Base-by-base conservation (phyloP, 2,113 vertebrate species). In the Verasper variegatus region DNA sequence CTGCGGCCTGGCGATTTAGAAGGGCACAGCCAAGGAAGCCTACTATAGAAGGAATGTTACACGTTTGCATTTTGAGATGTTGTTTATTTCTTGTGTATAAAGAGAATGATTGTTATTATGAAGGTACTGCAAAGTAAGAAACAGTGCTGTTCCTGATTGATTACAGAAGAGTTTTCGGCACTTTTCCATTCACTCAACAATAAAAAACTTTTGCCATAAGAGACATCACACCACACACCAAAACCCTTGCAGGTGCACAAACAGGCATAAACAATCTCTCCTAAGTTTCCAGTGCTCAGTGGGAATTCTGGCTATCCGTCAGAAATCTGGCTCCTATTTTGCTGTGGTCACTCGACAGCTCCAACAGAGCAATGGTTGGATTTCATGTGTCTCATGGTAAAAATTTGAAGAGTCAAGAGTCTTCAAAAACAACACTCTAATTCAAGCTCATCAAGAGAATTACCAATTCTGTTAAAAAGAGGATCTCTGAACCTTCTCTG, bases 1-100 rank as follows among this genome's bases (percentile, higher is more conserved):
- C 83, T 80, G 80, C 7, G 75, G 82, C 87, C 88, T 76, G 84
- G 49, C 63, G 74, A 80, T 87, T 85, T 65, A 75, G 88, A 88
- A 88, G 85, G 88, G 84, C 88, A 58, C 64, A 17, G 51, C 40
- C 31, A 51, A 67, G 71, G 68, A 83, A 72, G 69, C 20, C 71
- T 24, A 52, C 71, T 69, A 49, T 71, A 72, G 66, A 64, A 74
- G 71, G 65, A 81, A 76, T 76, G 74, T 60, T 56, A 54, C 60
- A 60, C 11, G 26, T 45, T 70, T 82, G 42, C 35, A 61, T 71
- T 68, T 64, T 45, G 2, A 71, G 31, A 68, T 55, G 54, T 31
- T 31, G 1, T 31, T 31, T 7, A 12, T 70, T 70, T 52, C 31
- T 64, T 45, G 55, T 26, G 57, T 45, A 31, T 5, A 35, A 47